Percentiles rank a stretch among this genome's conserved stretches.
Evolutionary conservation across 2,113 vertebrate species (phyloP).

Genomic region (Centropus bengalensis): DNA sequence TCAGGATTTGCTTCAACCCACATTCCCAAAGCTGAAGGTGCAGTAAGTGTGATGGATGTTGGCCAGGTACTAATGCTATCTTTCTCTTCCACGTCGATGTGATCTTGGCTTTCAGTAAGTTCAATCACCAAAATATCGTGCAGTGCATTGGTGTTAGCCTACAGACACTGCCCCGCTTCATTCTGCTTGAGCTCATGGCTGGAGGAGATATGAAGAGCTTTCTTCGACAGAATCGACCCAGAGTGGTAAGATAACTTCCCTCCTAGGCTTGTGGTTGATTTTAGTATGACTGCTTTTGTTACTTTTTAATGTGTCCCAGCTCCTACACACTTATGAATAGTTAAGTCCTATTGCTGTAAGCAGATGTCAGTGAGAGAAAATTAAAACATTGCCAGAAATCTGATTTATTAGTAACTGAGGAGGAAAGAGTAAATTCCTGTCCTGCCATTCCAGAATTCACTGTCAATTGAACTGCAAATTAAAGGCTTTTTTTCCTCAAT

Average conservation of each 20-base stretch:
- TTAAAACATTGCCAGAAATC: background rate
- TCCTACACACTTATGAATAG: background rate
- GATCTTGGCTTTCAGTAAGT: constrained; percentile 79
- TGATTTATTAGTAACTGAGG: background rate
- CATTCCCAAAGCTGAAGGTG: background rate
- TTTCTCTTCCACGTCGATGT: background rate
- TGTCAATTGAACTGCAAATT: background rate
- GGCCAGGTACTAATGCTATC: background rate
- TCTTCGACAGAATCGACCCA: constrained; percentile 87
- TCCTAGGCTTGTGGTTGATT: background rate
- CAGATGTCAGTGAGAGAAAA: background rate
- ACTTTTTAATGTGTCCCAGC: background rate
- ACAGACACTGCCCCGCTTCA: constrained; percentile 86
- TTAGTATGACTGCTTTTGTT: background rate
- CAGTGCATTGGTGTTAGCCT: constrained; percentile 89
- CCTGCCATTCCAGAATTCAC: background rate
- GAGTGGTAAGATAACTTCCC: constrained; percentile 74
- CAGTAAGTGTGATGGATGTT: background rate
- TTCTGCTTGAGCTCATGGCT: constrained; percentile 93
- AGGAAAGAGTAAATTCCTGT: background rate
- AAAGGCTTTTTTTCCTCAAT: background rate
- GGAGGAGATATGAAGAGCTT: constrained; percentile 95
- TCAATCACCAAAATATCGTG: constrained; percentile 90
- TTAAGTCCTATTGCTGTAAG: background rate
- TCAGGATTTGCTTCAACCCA: background rate